Base-by-base conservation (phyloP, 2,797 vertebrate genomes). In the Xenentodon cancila region DNA sequence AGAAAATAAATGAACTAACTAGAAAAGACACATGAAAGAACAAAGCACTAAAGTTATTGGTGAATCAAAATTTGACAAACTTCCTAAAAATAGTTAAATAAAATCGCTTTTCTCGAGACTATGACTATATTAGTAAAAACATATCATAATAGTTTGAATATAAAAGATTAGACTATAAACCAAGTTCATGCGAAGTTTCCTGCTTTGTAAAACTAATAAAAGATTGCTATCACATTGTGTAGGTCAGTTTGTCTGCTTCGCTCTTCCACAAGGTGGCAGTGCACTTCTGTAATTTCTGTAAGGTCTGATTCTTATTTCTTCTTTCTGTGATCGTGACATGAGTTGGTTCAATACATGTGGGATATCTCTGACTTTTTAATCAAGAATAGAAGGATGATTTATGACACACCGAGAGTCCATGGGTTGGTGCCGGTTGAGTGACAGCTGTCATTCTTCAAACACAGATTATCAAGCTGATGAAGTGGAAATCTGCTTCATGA, bases 191-290 rank as follows among this genome's bases (percentile, higher is more conserved):
- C 37, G 0, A 15, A 15, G 12, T 40, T 40, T 40, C 37, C 37
- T 15, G 37, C 37, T 40, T 40, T 40, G 1, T 12, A 13, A 37
- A 13, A 13, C 1, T 37, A 37, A 11, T 8, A 59, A 30, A 32
- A 57, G 1, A 61, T 37, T 49, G 11, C 1, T 44, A 7, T 27
- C 9, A 48, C 12, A 2, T 48, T 15, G 5, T 18, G 6, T 47
- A 37, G 12, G 34, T 20, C 21, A 19, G 11, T 17, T 67, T 67
- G 18, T 56, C 8, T 25, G 17, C 18, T 53, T 49, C 6, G 1
- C 1, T 58, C 0, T 8, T 62, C 80, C 88, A 83, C 59, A 60
- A 71, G 85, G 54, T 72, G 71, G 72, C 73, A 82, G 67, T 81
- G 48, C 7, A 57, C 56, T 32, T 20, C 43, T 57, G 15, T 25